A percentile compares a stretch with the other conserved stretches of the same genome.
phyloP scores from a whole-genome alignment of 1,140 invertebrate species.

The Rhagoletis zephyria region DNA sequence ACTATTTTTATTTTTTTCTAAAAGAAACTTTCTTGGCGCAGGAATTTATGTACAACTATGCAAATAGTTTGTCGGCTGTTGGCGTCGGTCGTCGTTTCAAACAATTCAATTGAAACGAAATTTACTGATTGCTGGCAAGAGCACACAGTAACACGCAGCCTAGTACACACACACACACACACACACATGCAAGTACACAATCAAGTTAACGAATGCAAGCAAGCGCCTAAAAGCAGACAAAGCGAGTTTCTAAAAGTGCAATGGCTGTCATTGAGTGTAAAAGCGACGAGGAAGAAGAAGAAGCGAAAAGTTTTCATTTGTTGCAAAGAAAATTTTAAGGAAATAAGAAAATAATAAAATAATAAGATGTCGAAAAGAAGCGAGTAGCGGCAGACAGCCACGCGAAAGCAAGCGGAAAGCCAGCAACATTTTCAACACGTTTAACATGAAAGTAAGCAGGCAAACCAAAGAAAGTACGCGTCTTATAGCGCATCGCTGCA shows the following conservation, averaged over 20 bases:
- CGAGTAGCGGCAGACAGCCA: neutral
- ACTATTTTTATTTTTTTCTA: neutral
- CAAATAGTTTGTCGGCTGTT: constrained; percentile 51
- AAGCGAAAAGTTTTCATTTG: constrained; percentile 32
- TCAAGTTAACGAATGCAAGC: neutral
- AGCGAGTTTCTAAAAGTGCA: neutral
- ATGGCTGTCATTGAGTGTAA: neutral
- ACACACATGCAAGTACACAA: neutral
- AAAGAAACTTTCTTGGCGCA: constrained; percentile 42
- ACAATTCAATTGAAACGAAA: constrained; percentile 52
- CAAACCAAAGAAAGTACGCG: neutral
- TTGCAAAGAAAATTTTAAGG: constrained; percentile 31
- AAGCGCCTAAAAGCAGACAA: constrained; percentile 44
- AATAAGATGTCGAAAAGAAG: neutral
- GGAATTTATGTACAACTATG: constrained; percentile 46
- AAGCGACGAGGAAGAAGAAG: neutral
- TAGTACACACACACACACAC: neutral
- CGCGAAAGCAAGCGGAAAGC: neutral
- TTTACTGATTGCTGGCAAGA: constrained; percentile 38
- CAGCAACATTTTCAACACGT: constrained; percentile 20
- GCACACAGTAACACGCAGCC: neutral
- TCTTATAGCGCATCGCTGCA: neutral
- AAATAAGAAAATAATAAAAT: constrained; percentile 53
- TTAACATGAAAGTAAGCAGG: constrained; percentile 25
- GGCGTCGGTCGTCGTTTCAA: constrained; percentile 27